A percentile compares a stretch with the other conserved stretches of the same genome.
phyloP scores from a whole-genome alignment of 2,888 invertebrate species.

The Ectropis crepuscularia region DNA sequence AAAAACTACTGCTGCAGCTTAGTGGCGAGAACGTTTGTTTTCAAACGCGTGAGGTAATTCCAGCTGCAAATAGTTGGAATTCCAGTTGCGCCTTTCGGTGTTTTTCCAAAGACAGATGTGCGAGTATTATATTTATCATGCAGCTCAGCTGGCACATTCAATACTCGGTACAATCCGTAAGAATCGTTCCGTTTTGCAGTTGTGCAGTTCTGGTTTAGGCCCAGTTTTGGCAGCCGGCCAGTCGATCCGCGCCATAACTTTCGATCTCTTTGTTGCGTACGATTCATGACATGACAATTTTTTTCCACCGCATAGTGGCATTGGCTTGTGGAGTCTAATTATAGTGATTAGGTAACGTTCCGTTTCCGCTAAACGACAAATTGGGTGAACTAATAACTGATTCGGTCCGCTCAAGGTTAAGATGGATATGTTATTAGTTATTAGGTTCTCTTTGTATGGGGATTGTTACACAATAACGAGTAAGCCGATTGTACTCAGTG shows the following conservation, averaged over 20 bases:
- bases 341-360: slow-evolving; percentile 28
- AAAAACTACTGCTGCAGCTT: too few relatives aligned
- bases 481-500: too few relatives aligned
- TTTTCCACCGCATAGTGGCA: slow-evolving; percentile 21
- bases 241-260: slow-evolving; percentile 34
- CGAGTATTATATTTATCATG: too few relatives aligned
- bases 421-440: not conserved
- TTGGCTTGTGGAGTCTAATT: slow-evolving; percentile 19
- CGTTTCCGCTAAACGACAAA: slow-evolving; percentile 26
- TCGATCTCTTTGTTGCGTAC: slow-evolving; percentile 46
- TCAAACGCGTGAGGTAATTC: too few relatives aligned
- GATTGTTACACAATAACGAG: too few relatives aligned
- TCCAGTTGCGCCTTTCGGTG: too few relatives aligned
- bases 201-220: slow-evolving; percentile 30
- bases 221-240: slow-evolving; percentile 43
- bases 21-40: too few relatives aligned
- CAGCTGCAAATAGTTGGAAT: too few relatives aligned
- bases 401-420: slow-evolving; percentile 9
- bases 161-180: slow-evolving; percentile 11
- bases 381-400: slow-evolving; percentile 4
- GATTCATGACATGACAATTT: slow-evolving; percentile 35
- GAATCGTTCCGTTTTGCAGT: slow-evolving; percentile 28
- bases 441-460: not conserved
- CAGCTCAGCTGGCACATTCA: not conserved
- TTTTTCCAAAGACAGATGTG: too few relatives aligned